These are phyloP conservation scores for Scaptomyza tumidula DNA, from an alignment of 2,888 invertebrate genomes.

Conservation along the genomic window DNA sequence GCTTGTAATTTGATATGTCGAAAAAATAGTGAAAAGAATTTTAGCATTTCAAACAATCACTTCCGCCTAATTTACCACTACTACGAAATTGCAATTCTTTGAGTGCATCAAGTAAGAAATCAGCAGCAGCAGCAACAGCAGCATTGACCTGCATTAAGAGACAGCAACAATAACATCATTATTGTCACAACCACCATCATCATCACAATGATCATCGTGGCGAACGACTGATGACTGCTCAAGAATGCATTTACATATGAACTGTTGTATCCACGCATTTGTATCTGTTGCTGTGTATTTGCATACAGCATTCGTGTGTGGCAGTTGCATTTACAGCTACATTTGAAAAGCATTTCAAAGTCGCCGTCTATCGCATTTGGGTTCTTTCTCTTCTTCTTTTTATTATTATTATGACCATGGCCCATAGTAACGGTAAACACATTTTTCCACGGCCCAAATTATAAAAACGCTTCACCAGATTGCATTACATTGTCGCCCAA, in stretches of 20 bases:
- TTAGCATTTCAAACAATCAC: background rate
- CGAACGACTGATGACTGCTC: constrained; percentile 44
- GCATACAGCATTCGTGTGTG: constrained; percentile 58
- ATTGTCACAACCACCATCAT: constrained; percentile 17
- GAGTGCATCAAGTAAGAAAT: constrained; percentile 9
- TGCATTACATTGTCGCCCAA: constrained; percentile 52
- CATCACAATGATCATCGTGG: constrained; percentile 18
- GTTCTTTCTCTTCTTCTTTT: constrained; percentile 47
- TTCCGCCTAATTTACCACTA: background rate
- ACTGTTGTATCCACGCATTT: constrained; percentile 20
- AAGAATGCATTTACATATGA: constrained; percentile 64
- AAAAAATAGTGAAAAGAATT: too few species aligned
- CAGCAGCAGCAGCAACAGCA: constrained; percentile 4
- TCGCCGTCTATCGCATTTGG: constrained; percentile 50
- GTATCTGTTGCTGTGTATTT: constrained; percentile 10
- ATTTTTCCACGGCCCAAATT: constrained; percentile 66
- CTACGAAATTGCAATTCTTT: background rate
- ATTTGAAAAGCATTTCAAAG: constrained; percentile 51
- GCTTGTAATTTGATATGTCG: too few species aligned
- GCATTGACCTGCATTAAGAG: constrained; percentile 19
- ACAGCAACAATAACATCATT: constrained; percentile 22
- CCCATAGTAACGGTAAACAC: constrained; percentile 62
- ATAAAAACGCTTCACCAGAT: constrained; percentile 56
- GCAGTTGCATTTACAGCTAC: constrained; percentile 74
- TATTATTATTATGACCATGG: constrained; percentile 41